A percentile compares a stretch with the other conserved stretches of the same genome.
These are phyloP conservation scores for Folsomia candida DNA, from an alignment of 2,888 invertebrate genomes.

Conservation along the genomic window DNA sequence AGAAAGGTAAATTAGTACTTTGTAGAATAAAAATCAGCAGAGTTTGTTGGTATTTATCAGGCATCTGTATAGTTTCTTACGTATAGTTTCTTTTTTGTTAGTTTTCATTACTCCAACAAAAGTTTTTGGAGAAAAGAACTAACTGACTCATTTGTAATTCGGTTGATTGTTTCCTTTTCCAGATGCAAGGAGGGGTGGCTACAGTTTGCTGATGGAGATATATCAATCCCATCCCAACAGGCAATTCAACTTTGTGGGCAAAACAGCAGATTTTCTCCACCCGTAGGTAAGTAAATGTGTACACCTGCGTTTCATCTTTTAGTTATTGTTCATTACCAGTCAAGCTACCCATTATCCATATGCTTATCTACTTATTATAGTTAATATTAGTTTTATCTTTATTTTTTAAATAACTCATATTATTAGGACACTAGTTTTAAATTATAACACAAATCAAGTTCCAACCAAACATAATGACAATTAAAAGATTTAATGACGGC, in stretches of 20 bases:
- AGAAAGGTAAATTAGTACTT: not conserved
- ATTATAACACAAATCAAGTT: too few relatives aligned
- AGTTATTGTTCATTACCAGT: too few relatives aligned
- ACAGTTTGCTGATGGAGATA: constrained; percentile 64
- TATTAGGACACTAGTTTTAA: too few relatives aligned
- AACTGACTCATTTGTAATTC: not conserved
- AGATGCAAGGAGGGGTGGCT: constrained; percentile 62
- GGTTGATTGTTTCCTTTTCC: constrained; percentile 48
- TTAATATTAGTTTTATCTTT: too few relatives aligned
- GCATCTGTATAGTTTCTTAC: not conserved
- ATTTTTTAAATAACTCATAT: too few relatives aligned
- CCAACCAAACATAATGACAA: too few relatives aligned
- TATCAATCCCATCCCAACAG: constrained; percentile 53
- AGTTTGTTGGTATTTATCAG: too few relatives aligned
- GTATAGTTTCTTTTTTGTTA: not conserved
- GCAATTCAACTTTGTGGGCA: constrained; percentile 66
- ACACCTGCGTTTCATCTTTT: too few relatives aligned
- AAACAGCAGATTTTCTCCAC: constrained; percentile 70
- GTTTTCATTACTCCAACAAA: not conserved
- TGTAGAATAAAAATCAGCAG: not conserved
- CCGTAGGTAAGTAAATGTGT: too few relatives aligned
- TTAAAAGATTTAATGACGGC: too few relatives aligned
- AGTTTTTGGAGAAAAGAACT: not conserved
- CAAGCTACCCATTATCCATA: too few relatives aligned
- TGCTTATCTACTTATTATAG: too few relatives aligned